phyloP scores from a whole-genome alignment of 2,888 invertebrate species.

The Drosophila paranaensis region DNA sequence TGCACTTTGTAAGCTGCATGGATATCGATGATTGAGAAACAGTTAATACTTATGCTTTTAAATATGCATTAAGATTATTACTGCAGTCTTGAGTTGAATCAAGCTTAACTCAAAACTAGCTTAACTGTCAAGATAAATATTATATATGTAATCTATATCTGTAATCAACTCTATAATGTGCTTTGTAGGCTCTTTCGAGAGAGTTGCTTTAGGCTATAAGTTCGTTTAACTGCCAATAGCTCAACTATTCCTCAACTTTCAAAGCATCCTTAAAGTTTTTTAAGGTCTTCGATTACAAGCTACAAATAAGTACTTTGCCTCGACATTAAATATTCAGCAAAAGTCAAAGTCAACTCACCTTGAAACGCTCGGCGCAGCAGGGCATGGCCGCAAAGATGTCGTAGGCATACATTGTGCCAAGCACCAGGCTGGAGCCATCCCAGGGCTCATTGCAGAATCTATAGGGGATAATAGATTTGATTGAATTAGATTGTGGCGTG shows the following conservation, averaged over 20 bases:
- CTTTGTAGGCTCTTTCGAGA: background rate
- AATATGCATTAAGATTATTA: too few species aligned
- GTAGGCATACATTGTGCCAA: conserved; percentile 99
- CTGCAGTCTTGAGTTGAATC: too few species aligned
- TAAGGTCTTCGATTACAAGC: too few species aligned
- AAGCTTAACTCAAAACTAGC: too few species aligned
- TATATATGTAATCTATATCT: too few species aligned
- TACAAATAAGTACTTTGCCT: background rate
- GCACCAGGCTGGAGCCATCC: conserved; percentile 96
- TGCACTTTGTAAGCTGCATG: too few species aligned
- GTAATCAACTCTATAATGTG: background rate
- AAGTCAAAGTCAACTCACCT: conserved; percentile 86
- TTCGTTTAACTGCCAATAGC: too few species aligned
- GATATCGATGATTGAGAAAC: too few species aligned
- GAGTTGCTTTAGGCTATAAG: background rate
- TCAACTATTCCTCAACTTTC: too few species aligned
- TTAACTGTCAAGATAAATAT: too few species aligned
- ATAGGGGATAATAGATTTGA: conserved; percentile 3
- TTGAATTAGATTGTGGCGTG: background rate
- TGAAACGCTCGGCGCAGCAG: conserved; percentile 96
- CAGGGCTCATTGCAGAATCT: conserved; percentile 93
- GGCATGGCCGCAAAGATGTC: conserved; percentile 99
- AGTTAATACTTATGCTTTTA: too few species aligned
- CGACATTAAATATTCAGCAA: background rate
- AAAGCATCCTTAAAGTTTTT: too few species aligned